Conservation (phyloP, 1,140 invertebrate species). For the Pogonomyrmex californicus region DNA sequence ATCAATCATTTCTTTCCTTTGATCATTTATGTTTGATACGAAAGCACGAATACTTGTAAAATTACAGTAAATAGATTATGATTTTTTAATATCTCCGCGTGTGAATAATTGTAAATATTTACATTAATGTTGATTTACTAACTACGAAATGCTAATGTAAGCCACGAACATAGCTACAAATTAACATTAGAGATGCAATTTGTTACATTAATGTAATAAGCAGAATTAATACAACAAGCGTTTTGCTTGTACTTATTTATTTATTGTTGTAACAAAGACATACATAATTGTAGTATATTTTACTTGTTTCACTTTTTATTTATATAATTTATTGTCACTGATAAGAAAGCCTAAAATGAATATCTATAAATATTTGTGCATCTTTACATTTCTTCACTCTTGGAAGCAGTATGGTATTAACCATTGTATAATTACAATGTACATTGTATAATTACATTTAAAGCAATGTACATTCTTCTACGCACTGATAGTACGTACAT, state of each 20-base stretch:
- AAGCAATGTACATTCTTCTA: neutral
- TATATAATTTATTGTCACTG: neutral
- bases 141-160: neutral
- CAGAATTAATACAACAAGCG: neutral
- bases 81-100: neutral
- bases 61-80: neutral
- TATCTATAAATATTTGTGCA: neutral
- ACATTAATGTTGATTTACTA: constrained; percentile 11
- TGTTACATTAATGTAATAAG: neutral
- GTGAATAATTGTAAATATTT: constrained; percentile 22
- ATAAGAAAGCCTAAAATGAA: neutral
- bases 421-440: neutral
- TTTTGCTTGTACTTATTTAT: neutral
- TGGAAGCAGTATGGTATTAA: neutral
- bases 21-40: neutral
- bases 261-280: neutral
- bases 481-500: neutral
- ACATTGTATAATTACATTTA: neutral
- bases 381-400: neutral
- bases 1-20: neutral
- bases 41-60: neutral
- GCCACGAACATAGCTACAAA: neutral
- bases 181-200: neutral
- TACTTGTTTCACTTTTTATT: neutral
- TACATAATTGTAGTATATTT: neutral